Evolutionary conservation across 1,140 invertebrate genomes (phyloP).

Genomic region (Coptotermes formosanus): DNA sequence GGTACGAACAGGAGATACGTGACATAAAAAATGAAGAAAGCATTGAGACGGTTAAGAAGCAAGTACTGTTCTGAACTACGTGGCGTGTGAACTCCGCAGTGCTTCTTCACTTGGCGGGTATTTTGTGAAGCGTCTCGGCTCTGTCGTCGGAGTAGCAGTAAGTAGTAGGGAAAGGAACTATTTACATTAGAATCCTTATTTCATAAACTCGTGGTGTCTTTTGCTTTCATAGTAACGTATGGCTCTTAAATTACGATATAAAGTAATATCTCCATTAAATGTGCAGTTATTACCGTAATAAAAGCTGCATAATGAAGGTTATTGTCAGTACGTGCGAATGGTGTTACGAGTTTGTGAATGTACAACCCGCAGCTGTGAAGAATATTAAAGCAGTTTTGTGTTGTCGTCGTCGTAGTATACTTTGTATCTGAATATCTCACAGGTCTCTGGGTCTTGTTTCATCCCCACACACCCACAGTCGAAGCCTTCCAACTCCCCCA

Average conservation of each 20-base stretch:
- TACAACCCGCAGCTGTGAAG: neutral
- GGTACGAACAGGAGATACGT: too few relatives aligned
- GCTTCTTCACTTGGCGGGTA: neutral
- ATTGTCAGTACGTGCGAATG: neutral
- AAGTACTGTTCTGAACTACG: too few relatives aligned
- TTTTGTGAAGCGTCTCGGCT: neutral
- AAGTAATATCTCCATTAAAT: slow-evolving; percentile 14
- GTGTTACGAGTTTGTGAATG: too few relatives aligned
- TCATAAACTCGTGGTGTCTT: neutral
- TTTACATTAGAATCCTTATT: neutral
- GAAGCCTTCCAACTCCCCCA: neutral
- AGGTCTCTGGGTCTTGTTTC: neutral
- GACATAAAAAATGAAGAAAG: too few relatives aligned
- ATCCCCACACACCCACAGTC: neutral
- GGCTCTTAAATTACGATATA: neutral
- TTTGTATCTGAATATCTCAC: neutral
- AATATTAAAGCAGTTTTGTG: slow-evolving; percentile 1
- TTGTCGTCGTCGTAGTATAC: neutral
- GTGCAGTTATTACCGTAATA: neutral
- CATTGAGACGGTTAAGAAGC: too few relatives aligned
- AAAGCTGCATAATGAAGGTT: neutral
- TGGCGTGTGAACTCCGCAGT: too few relatives aligned
- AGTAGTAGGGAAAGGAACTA: neutral
- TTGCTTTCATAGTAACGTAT: neutral
- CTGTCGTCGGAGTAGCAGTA: neutral